These are phyloP conservation scores for Naja naja DNA, from an alignment of 2,113 vertebrate species.

Conservation along the genomic window DNA sequence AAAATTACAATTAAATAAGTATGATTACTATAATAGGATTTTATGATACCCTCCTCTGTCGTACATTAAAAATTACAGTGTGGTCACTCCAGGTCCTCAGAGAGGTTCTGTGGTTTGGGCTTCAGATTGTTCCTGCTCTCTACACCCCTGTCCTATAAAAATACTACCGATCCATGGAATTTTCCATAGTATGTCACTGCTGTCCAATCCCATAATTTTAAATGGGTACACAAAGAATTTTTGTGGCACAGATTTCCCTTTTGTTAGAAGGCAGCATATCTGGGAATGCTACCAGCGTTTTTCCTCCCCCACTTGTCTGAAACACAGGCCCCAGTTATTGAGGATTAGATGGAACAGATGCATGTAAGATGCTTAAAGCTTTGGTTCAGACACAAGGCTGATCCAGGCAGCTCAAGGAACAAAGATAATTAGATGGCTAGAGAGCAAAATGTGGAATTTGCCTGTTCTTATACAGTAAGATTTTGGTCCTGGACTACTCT, in stretches of 20 bases:
- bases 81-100: neutral
- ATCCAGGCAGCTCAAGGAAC: constrained; percentile 68
- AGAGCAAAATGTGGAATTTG: constrained; percentile 45
- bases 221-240: neutral
- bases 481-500: constrained; percentile 15
- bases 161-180: neutral
- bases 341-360: constrained; percentile 72
- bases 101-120: neutral
- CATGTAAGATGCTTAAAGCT: constrained; percentile 68
- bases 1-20: neutral
- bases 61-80: neutral
- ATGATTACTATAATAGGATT: neutral
- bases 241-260: neutral
- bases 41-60: neutral
- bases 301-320: neutral
- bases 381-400: constrained; percentile 66
- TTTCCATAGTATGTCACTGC: neutral
- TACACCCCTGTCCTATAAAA: neutral
- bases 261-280: constrained; percentile 32
- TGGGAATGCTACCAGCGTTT: constrained; percentile 30
- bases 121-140: neutral
- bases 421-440: constrained; percentile 58
- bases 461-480: constrained; percentile 22
- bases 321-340: constrained; percentile 55
- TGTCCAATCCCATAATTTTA: constrained; percentile 9